Evolutionary conservation across 2,797 vertebrate species (phyloP).

Genomic region (Enteromius thamalakanensis): DNA sequence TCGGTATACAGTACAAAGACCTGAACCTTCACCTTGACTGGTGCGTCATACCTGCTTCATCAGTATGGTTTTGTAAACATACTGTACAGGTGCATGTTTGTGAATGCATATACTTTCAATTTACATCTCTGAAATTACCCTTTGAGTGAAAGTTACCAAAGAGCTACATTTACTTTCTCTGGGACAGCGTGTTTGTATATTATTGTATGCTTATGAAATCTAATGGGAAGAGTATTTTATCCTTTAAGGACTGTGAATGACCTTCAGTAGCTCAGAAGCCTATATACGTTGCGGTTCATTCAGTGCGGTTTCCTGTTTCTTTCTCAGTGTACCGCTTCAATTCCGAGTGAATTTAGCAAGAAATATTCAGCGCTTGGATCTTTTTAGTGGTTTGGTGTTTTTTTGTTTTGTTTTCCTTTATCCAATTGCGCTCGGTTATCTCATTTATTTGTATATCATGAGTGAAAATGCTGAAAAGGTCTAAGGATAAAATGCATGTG

Average conservation of each 20-base stretch:
- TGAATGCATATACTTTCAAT: background rate
- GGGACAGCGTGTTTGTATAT: constrained; percentile 48
- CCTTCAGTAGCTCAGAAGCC: constrained; percentile 40
- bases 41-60: constrained; percentile 4
- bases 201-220: constrained; percentile 49
- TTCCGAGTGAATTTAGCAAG: constrained; percentile 20
- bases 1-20: constrained; percentile 1
- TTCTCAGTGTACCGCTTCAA: constrained; percentile 26
- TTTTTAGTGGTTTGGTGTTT: constrained; percentile 24
- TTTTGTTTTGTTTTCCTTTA: background rate
- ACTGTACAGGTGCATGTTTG: constrained; percentile 8
- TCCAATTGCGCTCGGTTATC: constrained; percentile 8
- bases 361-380: background rate
- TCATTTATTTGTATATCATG: constrained; percentile 47
- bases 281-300: constrained; percentile 41
- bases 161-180: constrained; percentile 53
- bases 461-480: constrained; percentile 18
- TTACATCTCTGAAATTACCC: constrained; percentile 20
- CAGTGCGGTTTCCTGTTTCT: constrained; percentile 29
- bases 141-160: constrained; percentile 42
- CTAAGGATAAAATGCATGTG: constrained; percentile 6
- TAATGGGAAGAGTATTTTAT: constrained; percentile 50
- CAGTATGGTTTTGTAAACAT: background rate
- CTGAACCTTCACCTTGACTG: background rate
- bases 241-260: constrained; percentile 54